Evolutionary conservation across 2,113 vertebrate genomes (phyloP).

Genomic region (Vombatus ursinus): DNA sequence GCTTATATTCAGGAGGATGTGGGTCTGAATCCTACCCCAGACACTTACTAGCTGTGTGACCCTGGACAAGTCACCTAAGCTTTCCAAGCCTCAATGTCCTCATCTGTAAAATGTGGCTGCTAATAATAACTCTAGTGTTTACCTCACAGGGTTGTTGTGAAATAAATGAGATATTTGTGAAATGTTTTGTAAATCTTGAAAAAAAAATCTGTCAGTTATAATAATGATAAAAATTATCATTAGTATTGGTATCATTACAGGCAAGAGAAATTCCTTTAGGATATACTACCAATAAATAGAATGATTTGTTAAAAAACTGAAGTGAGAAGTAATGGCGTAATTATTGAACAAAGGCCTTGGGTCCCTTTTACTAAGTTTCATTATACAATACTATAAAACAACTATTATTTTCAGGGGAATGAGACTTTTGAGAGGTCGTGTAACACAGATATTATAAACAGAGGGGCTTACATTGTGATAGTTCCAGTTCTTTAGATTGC

Average conservation of each 20-base stretch:
- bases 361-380: slow-evolving; percentile 63
- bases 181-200: too few species aligned
- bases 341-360: slow-evolving; percentile 29
- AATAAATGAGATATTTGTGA: too few species aligned
- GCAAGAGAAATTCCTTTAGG: slow-evolving; percentile 32
- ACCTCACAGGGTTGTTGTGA: too few species aligned
- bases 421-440: slow-evolving; percentile 43
- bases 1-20: not conserved
- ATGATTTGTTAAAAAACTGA: slow-evolving; percentile 43
- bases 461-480: slow-evolving; percentile 39
- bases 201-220: too few species aligned
- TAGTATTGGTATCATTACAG: not conserved
- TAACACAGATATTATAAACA: slow-evolving; percentile 46
- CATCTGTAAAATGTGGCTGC: not conserved
- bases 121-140: not conserved
- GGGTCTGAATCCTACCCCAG: not conserved
- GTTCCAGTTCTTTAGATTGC: slow-evolving; percentile 48
- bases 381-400: slow-evolving; percentile 53
- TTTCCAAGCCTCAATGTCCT: not conserved
- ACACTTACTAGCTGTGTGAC: not conserved
- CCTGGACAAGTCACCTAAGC: not conserved
- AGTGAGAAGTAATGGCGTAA: slow-evolving; percentile 43
- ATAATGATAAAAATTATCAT: too few species aligned
- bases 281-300: slow-evolving; percentile 32
- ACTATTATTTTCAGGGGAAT: slow-evolving; percentile 46